A percentile compares a stretch with the other conserved stretches of the same genome.
These are phyloP conservation scores for Styela clava DNA, from an alignment of 23 tunicate genomes.

Conservation along the genomic window DNA sequence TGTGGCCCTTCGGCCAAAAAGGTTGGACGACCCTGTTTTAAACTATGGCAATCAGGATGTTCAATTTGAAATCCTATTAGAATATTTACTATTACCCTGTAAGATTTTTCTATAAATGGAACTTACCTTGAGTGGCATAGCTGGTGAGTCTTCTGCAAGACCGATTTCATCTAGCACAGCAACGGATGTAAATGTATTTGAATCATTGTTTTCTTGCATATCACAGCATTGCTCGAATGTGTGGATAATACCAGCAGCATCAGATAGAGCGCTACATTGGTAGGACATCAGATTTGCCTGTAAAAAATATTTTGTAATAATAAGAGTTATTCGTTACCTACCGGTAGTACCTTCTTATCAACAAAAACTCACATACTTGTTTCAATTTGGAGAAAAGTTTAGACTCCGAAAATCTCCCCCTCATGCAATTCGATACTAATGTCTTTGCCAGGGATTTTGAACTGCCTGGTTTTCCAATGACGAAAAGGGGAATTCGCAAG, in stretches of 20 bases:
- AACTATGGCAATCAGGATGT: too few species aligned
- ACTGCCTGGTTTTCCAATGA: conserved; percentile 74
- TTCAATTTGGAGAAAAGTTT: conserved; percentile 25
- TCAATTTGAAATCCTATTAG: too few species aligned
- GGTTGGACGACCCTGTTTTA: too few species aligned
- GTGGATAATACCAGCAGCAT: conserved; percentile 54
- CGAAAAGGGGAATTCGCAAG: conserved; percentile 59
- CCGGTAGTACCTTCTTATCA: too few species aligned
- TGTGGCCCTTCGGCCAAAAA: too few species aligned
- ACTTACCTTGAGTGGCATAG: conserved; percentile 52
- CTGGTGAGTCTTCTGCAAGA: conserved; percentile 63
- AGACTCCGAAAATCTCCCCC: conserved; percentile 23
- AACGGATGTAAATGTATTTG: conserved; percentile 35
- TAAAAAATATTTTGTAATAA: neutral
- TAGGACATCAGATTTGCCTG: conserved; percentile 41
- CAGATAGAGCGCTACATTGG: conserved; percentile 66
- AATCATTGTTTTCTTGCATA: conserved; percentile 34
- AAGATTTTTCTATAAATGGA: neutral
- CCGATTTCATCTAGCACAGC: conserved; percentile 80
- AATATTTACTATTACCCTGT: too few species aligned
- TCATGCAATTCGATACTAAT: conserved; percentile 35
- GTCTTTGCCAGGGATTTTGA: conserved; percentile 74
- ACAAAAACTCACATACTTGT: too few species aligned
- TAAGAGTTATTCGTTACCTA: too few species aligned
- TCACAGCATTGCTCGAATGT: conserved; percentile 46